A percentile compares a stretch with the other conserved stretches of the same genome.
These are phyloP conservation scores for Lasioglossum villosulum DNA, from an alignment of 2,888 invertebrate genomes.

Conservation along the genomic window DNA sequence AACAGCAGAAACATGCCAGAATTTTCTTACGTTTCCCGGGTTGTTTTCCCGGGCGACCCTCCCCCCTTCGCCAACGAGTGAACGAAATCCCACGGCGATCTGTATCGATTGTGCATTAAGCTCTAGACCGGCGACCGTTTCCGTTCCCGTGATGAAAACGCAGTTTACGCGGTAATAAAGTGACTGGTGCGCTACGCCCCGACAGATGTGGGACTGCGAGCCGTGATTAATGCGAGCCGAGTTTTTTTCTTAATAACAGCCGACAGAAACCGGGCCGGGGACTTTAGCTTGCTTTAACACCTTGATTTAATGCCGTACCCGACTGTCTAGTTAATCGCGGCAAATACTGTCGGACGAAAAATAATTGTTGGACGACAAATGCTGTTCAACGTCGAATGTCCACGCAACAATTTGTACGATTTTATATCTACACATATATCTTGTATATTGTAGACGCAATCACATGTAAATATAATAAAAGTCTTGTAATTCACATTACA, in stretches of 20 bases:
- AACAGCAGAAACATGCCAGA: conserved; percentile 21
- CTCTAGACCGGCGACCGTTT: conserved; percentile 5
- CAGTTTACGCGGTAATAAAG: conserved; percentile 54
- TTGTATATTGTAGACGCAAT: too few species aligned
- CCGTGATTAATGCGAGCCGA: conserved; percentile 47
- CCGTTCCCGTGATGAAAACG: conserved; percentile 46
- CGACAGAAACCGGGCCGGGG: conserved; percentile 1
- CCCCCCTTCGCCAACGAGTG: neutral
- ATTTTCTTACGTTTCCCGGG: conserved; percentile 12
- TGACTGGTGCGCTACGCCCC: neutral
- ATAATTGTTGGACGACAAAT: neutral
- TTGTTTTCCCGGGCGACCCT: neutral
- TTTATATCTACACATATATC: too few species aligned
- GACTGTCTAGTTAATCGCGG: neutral
- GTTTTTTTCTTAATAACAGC: conserved; percentile 40
- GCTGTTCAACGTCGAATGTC: neutral
- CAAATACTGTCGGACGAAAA: neutral
- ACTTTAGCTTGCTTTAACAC: conserved; percentile 20
- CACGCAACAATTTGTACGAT: too few species aligned
- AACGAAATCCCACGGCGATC: conserved; percentile 34
- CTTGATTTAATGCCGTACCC: conserved; percentile 4
- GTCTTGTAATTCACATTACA: neutral
- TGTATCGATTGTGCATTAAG: conserved; percentile 61
- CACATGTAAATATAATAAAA: too few species aligned
- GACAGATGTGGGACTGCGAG: conserved; percentile 33